A percentile compares a stretch with the other conserved stretches of the same genome.
Conservation (phyloP, 2,888 invertebrate genomes). For the Tetanocera ferruginea region DNA sequence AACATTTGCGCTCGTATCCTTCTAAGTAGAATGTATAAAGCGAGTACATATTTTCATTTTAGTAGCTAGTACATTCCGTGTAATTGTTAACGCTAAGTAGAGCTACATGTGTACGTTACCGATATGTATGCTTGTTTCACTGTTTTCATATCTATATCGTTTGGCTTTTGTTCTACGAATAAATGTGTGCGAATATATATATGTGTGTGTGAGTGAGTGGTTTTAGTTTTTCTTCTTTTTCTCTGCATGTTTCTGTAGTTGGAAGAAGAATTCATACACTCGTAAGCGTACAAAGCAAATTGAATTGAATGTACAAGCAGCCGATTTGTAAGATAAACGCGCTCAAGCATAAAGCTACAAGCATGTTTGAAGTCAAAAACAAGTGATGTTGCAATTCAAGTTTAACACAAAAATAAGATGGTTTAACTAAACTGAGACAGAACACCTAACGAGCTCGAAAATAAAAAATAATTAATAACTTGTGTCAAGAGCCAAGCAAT, state of each 20-base stretch:
- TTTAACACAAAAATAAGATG: no score
- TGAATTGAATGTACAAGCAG: slow-evolving; percentile 13
- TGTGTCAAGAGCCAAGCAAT: no score
- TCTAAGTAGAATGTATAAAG: no score
- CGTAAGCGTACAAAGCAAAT: not conserved
- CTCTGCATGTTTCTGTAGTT: not conserved
- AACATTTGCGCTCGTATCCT: no score
- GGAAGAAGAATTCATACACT: not conserved
- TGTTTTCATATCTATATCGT: not conserved
- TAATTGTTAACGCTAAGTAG: not conserved
- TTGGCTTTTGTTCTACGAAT: not conserved
- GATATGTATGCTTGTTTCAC: not conserved
- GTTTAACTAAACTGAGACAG: no score
- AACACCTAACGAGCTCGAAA: no score
- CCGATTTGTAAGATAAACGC: not conserved
- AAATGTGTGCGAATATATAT: not conserved
- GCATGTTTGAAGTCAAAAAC: no score
- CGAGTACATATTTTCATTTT: not conserved
- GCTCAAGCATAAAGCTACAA: not conserved
- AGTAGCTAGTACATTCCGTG: not conserved
- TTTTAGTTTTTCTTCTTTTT: not conserved
- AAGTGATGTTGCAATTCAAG: no score
- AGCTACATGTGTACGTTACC: not conserved
- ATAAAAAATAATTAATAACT: no score
- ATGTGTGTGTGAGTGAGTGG: not conserved